These are phyloP conservation scores for Lathamus discolor DNA, from an alignment of 2,113 vertebrate species.

Conservation along the genomic window DNA sequence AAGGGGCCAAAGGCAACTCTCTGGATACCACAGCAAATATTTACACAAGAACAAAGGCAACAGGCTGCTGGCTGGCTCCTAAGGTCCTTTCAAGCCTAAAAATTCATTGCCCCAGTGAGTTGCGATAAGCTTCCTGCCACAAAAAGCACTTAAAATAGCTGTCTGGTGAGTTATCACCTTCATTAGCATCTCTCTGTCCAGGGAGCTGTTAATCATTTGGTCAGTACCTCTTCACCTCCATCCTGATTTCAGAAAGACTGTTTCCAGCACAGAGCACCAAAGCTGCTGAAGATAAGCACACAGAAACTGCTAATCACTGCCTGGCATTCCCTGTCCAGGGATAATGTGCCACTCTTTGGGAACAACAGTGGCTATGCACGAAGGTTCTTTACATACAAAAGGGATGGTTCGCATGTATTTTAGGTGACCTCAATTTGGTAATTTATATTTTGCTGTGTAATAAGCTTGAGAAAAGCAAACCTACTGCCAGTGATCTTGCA, in stretches of 20 bases:
- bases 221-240: background rate
- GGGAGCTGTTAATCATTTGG: background rate
- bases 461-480: background rate
- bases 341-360: background rate
- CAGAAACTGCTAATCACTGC: background rate
- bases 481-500: background rate
- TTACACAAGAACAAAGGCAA: background rate
- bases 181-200: background rate
- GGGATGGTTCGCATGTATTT: background rate
- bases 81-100: background rate
- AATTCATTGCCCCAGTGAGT: background rate
- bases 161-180: background rate
- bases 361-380: background rate
- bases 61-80: background rate
- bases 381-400: background rate
- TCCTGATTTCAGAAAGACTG: background rate
- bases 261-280: background rate
- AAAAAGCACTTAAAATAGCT: background rate
- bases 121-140: fast-evolving
- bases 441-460: background rate
- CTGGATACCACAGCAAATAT: background rate
- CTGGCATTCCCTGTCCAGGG: background rate
- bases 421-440: background rate
- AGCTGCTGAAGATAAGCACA: background rate
- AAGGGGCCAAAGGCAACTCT: background rate